Evolutionary conservation across 2,797 vertebrate genomes (phyloP), one percentile per base, ranked within the genome.

Genomic region (Arremon aurantiirostris): DNA sequence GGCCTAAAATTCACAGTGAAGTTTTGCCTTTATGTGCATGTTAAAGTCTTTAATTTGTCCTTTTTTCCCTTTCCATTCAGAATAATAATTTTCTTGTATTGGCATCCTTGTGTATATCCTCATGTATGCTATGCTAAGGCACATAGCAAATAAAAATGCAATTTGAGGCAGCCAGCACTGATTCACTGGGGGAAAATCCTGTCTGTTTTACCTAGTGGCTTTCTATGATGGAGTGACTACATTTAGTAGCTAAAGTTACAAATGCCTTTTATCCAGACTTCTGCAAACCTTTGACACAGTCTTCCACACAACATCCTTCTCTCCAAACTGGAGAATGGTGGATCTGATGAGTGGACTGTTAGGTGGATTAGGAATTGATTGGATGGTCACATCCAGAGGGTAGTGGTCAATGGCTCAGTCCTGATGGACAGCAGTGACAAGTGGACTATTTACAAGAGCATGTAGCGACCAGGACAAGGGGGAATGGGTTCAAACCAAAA

Each of bases 161-260:
- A 30, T 87, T 64, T 49, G 12, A 49, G 32, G 44, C 22, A 56
- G 7, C 14, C 50, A 71, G 12, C 15, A 23, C 4, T 27, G 19
- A 63, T 24, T 46, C 9, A 26, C 2, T 0, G 0, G 10, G 8
- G 14, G 6, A 30, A 72, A 59, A 34, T 26, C 17, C 24, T 39
- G 17, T 22, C 4, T 53, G 14, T 21, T 12, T 32, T 37, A n/a
- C 19, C 11, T 5, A 20, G 23, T 24, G 19, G 7, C 15, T 60
- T 81, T 27, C 24, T 27, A 8, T 46, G 53, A 30, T 13, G 30
- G 27, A n/a, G 2, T 37, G 30, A 46, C 5, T 34, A 30, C 12
- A 9, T 13, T 22, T 9, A 12, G n/a, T 16, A 24, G 1, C 27
- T 30, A 37, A 32, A 56, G 12, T 8, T 52, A 24, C 8, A 44